Evolutionary conservation across 2,797 vertebrate species (phyloP).

Genomic region (Pseudotriccus pelzelni): DNA sequence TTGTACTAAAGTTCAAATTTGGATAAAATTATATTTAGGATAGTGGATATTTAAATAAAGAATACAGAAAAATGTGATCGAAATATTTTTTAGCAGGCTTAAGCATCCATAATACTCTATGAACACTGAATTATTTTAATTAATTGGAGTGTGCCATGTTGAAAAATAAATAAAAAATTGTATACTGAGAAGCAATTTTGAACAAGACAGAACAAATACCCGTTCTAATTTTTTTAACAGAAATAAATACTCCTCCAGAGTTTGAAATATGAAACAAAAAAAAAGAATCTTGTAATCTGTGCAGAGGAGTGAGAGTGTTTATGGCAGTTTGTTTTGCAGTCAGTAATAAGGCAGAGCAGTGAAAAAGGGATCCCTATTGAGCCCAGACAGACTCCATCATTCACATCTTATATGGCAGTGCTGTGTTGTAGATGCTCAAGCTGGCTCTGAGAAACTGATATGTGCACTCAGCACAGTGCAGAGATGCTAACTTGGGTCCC

Average conservation of each 20-base stretch:
- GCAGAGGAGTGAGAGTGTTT: background rate
- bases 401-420: background rate
- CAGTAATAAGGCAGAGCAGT: background rate
- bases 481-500: background rate
- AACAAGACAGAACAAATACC: background rate
- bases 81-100: background rate
- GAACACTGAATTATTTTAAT: background rate
- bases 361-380: background rate
- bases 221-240: background rate
- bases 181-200: background rate
- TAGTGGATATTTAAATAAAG: background rate
- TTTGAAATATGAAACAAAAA: background rate
- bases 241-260: background rate
- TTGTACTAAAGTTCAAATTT: background rate
- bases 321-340: background rate
- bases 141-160: background rate
- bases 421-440: background rate
- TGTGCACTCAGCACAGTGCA: background rate
- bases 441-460: background rate
- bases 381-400: accelerated
- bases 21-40: background rate
- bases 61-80: background rate
- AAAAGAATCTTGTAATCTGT: background rate
- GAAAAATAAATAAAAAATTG: background rate
- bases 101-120: background rate